Evolutionary conservation across 2,888 invertebrate species (phyloP).

Genomic region (Drosophila testacea): DNA sequence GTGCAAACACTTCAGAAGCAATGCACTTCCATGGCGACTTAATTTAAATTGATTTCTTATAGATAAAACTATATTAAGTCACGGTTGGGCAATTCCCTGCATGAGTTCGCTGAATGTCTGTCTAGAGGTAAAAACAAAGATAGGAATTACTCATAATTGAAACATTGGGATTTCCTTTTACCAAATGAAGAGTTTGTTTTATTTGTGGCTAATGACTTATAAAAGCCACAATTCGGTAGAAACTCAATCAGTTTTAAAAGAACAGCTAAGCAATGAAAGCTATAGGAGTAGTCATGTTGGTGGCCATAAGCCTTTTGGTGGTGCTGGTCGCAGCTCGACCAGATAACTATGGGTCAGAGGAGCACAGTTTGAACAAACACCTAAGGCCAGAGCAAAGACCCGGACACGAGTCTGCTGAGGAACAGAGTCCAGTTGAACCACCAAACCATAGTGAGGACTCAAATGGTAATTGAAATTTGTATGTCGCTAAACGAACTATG

Average conservation of each 20-base stretch:
- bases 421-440: slow-evolving; percentile 1
- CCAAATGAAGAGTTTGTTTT: neutral
- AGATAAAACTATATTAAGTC: slow-evolving; percentile 23
- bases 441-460: slow-evolving; percentile 15
- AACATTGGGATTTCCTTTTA: slow-evolving; percentile 8
- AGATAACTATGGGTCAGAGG: neutral
- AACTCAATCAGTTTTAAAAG: slow-evolving; percentile 12
- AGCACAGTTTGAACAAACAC: neutral
- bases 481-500: too few species aligned
- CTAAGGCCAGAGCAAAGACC: slow-evolving; percentile 2
- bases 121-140: slow-evolving; percentile 33
- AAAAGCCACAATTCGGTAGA: slow-evolving; percentile 16
- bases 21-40: slow-evolving; percentile 8
- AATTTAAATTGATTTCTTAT: slow-evolving; percentile 1
- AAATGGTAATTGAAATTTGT: slow-evolving; percentile 15
- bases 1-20: slow-evolving; percentile 7
- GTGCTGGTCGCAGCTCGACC: slow-evolving; percentile 32
- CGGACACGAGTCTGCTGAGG: neutral
- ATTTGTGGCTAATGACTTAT: slow-evolving; percentile 6
- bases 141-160: slow-evolving; percentile 2
- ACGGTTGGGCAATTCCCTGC: slow-evolving; percentile 37
- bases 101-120: neutral
- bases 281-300: slow-evolving; percentile 16
- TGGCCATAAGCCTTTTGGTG: slow-evolving; percentile 28
- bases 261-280: slow-evolving; percentile 28